Evolutionary conservation across 2,797 vertebrate species (phyloP), one percentile per base, ranked within the genome.

Genomic region (Adelosebastes latens): DNA sequence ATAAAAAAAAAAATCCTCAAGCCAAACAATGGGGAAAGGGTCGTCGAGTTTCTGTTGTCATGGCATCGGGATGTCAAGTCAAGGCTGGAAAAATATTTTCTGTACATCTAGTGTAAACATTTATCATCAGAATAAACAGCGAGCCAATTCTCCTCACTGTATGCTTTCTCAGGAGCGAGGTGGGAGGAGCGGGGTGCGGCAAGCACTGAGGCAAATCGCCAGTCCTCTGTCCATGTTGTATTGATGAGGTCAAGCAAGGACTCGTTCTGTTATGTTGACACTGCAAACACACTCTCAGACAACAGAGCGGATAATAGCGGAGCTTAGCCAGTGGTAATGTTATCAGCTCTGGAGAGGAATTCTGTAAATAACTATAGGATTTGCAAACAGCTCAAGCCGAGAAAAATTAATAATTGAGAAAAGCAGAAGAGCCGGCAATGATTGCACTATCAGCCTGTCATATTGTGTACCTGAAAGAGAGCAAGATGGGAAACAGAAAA

Each of bases 161-260:
- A 46, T 83, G 73, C 74, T 82, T 71, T 79, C 79, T 73, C 65
- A 12, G 71, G 49, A 16, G 29, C 3, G 29, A 70, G 34, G 60
- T 25, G n/a, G 36, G 66, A 25, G 36, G 36, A 25, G 10, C 3
- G 31, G 31, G 39, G 58, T 16, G 68, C 39, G 13, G 74, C 18
- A 9, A 46, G 46, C 46, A 20, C 27, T 10, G 49, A 80, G 78
- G 34, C 71, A 36, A 63, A 81, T 65, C 10, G 9, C 66, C 34
- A n/a, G 8, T 74, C 20, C 63, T 70, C 58, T 59, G 65, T 64
- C 79, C 55, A 36, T 49, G 78, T 83, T 63, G 72, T 85, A 87
- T 82, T 83, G 91, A 93, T 92, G 89, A 91, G 90, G 87, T 91
- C 86, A 81, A 78, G 73, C 87, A 74, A 80, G 84, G 84, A 86